phyloP scores from a whole-genome alignment of 2,888 invertebrate species.

The Cosmopolites sordidus region DNA sequence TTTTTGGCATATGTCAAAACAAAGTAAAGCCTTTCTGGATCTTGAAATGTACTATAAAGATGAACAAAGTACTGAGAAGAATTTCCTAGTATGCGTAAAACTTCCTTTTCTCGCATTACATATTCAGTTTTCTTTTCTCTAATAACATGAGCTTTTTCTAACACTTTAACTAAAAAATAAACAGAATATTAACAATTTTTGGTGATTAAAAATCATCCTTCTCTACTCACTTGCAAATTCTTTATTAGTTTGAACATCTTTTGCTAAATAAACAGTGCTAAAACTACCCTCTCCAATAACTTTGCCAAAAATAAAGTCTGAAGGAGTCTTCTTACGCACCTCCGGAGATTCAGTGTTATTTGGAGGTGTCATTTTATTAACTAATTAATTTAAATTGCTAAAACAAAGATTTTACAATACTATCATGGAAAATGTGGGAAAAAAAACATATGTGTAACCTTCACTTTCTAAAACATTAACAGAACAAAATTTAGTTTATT shows the following conservation, averaged over 20 bases:
- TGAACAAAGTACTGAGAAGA: constrained; percentile 77
- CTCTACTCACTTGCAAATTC: constrained; percentile 90
- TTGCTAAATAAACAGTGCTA: constrained; percentile 91
- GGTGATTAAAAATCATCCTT: no score
- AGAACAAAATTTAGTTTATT: no score
- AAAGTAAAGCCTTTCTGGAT: constrained; percentile 86
- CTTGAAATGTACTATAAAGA: constrained; percentile 96
- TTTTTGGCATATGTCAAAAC: constrained; percentile 92
- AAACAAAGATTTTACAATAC: no score
- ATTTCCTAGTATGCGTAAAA: constrained; percentile 77
- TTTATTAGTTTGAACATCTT: constrained; percentile 81
- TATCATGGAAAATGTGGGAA: no score
- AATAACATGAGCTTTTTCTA: constrained; percentile 90
- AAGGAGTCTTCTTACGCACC: constrained; percentile 64
- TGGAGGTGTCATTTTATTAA: constrained; percentile 39
- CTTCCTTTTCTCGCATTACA: constrained; percentile 91
- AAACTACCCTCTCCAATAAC: constrained; percentile 96
- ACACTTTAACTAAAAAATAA: constrained; percentile 88
- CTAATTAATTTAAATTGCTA: no score
- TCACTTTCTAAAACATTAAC: no score
- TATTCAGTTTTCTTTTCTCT: constrained; percentile 90
- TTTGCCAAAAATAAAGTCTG: constrained; percentile 93
- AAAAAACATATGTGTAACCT: no score
- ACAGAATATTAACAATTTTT: not conserved
- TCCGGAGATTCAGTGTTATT: constrained; percentile 43